phyloP scores from a whole-genome alignment of 1,140 invertebrate genomes.

The Ceratina australensis region DNA sequence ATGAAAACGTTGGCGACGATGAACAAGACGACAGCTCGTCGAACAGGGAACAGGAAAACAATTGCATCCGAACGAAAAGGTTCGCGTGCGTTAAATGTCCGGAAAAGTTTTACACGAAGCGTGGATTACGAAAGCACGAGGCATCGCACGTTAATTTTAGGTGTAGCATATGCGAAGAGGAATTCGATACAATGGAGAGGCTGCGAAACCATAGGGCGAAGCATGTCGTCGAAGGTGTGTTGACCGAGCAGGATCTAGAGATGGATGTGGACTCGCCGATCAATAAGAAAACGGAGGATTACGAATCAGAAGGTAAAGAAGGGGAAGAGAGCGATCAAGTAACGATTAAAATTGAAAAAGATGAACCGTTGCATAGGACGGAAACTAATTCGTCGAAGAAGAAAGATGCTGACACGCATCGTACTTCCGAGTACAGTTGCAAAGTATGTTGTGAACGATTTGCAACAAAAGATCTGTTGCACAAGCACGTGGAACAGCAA shows the following conservation, averaged over 20 bases:
- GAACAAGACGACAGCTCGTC: slow-evolving; percentile 35
- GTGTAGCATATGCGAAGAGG: slow-evolving; percentile 71
- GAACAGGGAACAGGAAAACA: slow-evolving; percentile 36
- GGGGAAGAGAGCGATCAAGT: slow-evolving; percentile 2
- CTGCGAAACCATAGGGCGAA: slow-evolving; percentile 69
- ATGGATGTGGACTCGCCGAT: slow-evolving; percentile 49
- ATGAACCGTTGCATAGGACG: slow-evolving; percentile 5
- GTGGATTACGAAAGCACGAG: slow-evolving; percentile 60
- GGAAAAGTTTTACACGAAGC: slow-evolving; percentile 64
- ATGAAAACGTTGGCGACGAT: slow-evolving; percentile 2
- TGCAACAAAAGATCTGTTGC: slow-evolving; percentile 66
- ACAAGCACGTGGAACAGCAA: slow-evolving; percentile 66
- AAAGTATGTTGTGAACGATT: slow-evolving; percentile 73
- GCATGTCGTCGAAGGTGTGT: slow-evolving; percentile 72
- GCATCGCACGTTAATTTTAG: slow-evolving; percentile 59
- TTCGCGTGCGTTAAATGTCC: slow-evolving; percentile 66
- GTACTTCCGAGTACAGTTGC: slow-evolving; percentile 62
- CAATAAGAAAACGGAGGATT: neutral
- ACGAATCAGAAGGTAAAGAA: neutral
- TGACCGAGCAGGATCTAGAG: slow-evolving; percentile 70
- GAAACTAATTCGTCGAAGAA: slow-evolving; percentile 30
- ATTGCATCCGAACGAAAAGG: neutral
- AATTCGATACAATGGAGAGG: slow-evolving; percentile 70
- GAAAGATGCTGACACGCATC: slow-evolving; percentile 50
- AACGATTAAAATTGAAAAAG: neutral